Evolutionary conservation across 2,888 invertebrate genomes (phyloP), one percentile per base, ranked within the genome.

Genomic region (Vanessa cardui): DNA sequence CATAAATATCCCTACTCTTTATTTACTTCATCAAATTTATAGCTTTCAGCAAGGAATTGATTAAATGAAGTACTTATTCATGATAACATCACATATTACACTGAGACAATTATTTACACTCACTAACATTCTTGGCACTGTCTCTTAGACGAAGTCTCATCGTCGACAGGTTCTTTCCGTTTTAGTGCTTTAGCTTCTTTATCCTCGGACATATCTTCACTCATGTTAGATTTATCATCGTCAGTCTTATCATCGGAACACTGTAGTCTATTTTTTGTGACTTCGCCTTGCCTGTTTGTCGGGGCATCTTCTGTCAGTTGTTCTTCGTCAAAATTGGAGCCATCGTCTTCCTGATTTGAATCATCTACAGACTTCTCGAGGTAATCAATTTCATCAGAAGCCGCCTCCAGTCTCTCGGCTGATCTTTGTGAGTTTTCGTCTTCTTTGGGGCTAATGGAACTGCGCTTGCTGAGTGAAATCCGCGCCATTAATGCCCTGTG

Each of bases 141-240:
- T 89, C 91, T 87, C 81, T 92, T 92, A 44, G 89, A 85, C n/a
- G 88, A 83, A 0, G 84, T 84, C 70, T 86, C 87, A 33, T 87
- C 86, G 18, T 83, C 85, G 9, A 76, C 78, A 6, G 87, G 84
- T 71, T 91, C 92, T 85, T 83, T 91, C 79, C 87, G 81, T 78
- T 89, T 92, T 71, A 87, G 78, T 39, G 82, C 74, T 78, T 84
- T 90, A 63, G 77, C 68, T 77, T 93, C 77, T 70, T 80, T 73
- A 15, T 81, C 81, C 26, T 81, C 76, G 21, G 76, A 74, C 72
- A 80, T 74, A 58, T 83, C 77, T 58, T 82, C 81, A 44, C 85
- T 83, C 61, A 82, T 82, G 58, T 80, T 77, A 39, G 81, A 60
- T 74, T 82, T 77, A 33, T 80, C 78, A 54, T 82, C 83, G 54